phyloP scores from a whole-genome alignment of 2,797 vertebrate species.

The Cuniculus paca region DNA sequence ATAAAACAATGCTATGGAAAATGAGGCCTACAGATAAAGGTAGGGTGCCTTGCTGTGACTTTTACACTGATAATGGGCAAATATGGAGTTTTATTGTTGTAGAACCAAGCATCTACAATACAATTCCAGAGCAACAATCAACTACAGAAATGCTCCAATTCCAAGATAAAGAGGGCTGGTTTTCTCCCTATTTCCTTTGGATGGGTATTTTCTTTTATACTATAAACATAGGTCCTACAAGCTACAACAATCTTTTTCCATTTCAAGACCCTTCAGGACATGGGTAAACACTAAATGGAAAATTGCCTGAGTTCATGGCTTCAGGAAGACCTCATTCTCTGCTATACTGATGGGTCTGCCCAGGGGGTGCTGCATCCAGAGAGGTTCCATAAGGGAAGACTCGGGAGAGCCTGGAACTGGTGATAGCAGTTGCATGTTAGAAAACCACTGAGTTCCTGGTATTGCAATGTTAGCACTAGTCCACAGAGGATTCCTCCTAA shows the following conservation, averaged over 20 bases:
- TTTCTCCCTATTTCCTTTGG: not conserved
- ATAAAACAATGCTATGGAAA: not conserved
- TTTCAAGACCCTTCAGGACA: conserved; percentile 18
- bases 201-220: not conserved
- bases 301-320: not conserved
- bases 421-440: not conserved
- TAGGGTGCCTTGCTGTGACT: not conserved
- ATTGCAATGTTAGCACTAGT: not conserved
- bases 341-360: not conserved
- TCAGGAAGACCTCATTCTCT: not conserved
- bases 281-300: conserved; percentile 13
- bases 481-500: not conserved
- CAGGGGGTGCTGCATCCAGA: not conserved
- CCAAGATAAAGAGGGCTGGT: not conserved
- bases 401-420: not conserved
- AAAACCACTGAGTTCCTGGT: not conserved
- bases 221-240: conserved; percentile 28
- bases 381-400: not conserved
- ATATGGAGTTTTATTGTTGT: not conserved
- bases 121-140: not conserved
- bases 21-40: not conserved
- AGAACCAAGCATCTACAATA: not conserved
- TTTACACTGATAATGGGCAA: not conserved
- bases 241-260: not conserved
- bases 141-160: not conserved